Conservation (phyloP, 2,888 invertebrate species). For the Pristionchus exspectatus region DNA sequence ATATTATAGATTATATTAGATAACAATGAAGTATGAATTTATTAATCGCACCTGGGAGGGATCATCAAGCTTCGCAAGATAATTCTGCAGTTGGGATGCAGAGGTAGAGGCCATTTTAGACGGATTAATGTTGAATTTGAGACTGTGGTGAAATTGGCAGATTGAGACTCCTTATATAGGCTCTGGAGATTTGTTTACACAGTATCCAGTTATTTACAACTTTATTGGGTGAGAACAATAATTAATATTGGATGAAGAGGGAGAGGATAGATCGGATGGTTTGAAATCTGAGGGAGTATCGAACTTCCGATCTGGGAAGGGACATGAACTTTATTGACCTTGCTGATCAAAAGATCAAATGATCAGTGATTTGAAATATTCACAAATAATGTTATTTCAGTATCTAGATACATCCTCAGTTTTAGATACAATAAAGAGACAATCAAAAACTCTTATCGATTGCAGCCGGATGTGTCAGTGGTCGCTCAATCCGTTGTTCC, state of each 20-base stretch:
- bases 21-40: too few species aligned
- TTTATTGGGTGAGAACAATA: too few species aligned
- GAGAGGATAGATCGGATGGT: too few species aligned
- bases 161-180: background rate
- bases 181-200: too few species aligned
- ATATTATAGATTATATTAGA: background rate
- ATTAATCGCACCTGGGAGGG: background rate
- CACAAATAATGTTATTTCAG: background rate
- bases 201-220: too few species aligned
- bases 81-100: background rate
- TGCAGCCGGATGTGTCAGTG: conserved; percentile 46
- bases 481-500: conserved; percentile 50
- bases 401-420: too few species aligned
- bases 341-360: too few species aligned
- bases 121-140: background rate
- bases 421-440: background rate
- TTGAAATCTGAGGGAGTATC: too few species aligned
- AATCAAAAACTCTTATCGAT: background rate
- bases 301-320: too few species aligned
- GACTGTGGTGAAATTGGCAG: background rate
- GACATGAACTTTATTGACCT: too few species aligned
- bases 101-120: background rate
- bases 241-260: too few species aligned
- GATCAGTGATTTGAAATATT: too few species aligned
- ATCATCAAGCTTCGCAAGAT: background rate